Conservation (phyloP, 2,113 vertebrate species). For the Nothobranchius furzeri region DNA sequence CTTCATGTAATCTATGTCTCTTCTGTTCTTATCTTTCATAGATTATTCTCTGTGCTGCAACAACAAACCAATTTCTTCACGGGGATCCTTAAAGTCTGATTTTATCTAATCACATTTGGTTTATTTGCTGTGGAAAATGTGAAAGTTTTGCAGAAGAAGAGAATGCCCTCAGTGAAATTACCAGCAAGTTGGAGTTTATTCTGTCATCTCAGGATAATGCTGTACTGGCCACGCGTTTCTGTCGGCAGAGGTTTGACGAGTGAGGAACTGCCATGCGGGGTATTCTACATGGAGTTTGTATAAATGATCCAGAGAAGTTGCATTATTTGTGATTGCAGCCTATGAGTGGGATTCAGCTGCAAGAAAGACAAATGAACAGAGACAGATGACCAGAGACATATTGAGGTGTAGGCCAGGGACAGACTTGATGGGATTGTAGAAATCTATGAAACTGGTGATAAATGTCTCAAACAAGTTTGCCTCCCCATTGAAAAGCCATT, state of each 20-base stretch:
- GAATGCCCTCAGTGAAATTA: constrained; percentile 47
- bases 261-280: constrained; percentile 69
- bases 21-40: constrained; percentile 57
- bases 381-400: constrained; percentile 57
- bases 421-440: constrained; percentile 79
- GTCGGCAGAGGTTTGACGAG: constrained; percentile 53
- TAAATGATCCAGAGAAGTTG: constrained; percentile 68
- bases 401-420: constrained; percentile 71
- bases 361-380: constrained; percentile 47
- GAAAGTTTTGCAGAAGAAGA: constrained; percentile 48
- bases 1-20: constrained; percentile 50
- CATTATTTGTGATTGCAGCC: constrained; percentile 55
- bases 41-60: constrained; percentile 44
- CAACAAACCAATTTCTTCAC: constrained; percentile 65
- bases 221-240: constrained; percentile 58
- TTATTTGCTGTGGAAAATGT: constrained; percentile 70
- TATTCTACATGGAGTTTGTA: constrained; percentile 65
- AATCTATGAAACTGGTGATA: constrained; percentile 81
- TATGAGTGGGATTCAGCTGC: constrained; percentile 40
- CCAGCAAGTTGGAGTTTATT: constrained; percentile 69
- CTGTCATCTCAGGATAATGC: constrained; percentile 52
- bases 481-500: constrained; percentile 81
- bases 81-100: constrained; percentile 66
- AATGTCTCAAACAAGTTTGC: constrained; percentile 83
- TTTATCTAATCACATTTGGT: constrained; percentile 68